These are phyloP conservation scores for Puntigrus tetrazona DNA, from an alignment of 2,113 vertebrate species.

Conservation along the genomic window DNA sequence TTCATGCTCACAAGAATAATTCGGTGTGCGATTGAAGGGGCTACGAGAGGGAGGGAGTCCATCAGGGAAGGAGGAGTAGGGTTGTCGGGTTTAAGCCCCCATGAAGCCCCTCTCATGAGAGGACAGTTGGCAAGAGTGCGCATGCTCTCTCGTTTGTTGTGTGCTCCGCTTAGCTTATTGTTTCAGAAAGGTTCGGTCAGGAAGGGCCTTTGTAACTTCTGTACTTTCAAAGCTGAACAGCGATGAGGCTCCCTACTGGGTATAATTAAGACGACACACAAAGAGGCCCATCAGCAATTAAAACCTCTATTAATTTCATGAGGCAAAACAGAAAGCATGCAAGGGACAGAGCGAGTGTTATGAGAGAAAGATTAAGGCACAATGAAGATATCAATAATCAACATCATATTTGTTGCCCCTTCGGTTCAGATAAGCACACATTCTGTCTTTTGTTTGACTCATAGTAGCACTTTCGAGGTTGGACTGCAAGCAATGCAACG, in stretches of 20 bases:
- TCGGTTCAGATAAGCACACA: not conserved
- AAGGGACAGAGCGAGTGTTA: not conserved
- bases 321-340: conserved; percentile 4
- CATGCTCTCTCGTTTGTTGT: not conserved
- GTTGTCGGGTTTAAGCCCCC: conserved; percentile 1
- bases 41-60: not conserved
- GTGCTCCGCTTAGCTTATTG: not conserved
- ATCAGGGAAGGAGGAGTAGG: not conserved
- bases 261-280: conserved; percentile 64
- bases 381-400: conserved; percentile 1
- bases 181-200: conserved; percentile 3
- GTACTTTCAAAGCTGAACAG: conserved; percentile 23
- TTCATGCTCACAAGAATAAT: not conserved
- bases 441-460: conserved; percentile 24
- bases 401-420: not conserved
- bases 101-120: not conserved
- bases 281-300: conserved; percentile 70
- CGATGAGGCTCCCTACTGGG: conserved; percentile 55
- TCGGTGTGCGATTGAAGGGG: not conserved
- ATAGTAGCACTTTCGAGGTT: conserved; percentile 15
- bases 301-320: conserved; percentile 59
- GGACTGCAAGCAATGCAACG: not conserved
- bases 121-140: conserved; percentile 9
- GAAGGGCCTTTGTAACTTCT: conserved; percentile 33
- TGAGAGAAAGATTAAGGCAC: not conserved